These are phyloP conservation scores for Lamproptera curius DNA, from an alignment of 2,888 invertebrate genomes.

Conservation along the genomic window DNA sequence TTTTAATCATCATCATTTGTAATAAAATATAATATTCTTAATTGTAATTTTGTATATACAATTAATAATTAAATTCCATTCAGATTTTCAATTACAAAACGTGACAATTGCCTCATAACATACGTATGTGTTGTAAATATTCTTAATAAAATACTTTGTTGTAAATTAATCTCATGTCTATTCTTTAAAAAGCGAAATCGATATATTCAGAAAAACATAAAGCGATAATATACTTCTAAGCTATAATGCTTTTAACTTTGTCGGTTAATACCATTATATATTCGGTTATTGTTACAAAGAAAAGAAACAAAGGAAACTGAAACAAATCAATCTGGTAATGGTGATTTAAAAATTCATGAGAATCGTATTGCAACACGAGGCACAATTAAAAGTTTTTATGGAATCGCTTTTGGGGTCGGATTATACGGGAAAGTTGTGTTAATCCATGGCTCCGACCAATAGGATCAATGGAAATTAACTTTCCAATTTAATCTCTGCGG, in stretches of 20 bases:
- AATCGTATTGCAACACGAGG: slow-evolving; percentile 8
- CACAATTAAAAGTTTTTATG: slow-evolving; percentile 7
- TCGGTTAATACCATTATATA: background rate
- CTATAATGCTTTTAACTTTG: background rate
- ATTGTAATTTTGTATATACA: background rate
- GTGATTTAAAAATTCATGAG: background rate
- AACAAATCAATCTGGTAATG: background rate
- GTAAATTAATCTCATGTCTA: background rate
- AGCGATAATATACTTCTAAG: background rate
- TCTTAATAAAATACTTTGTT: background rate
- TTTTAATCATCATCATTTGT: no score
- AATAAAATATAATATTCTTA: background rate
- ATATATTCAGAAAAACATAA: background rate
- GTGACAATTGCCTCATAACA: no score
- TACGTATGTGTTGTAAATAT: no score
- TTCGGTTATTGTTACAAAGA: background rate
- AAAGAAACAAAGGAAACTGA: background rate
- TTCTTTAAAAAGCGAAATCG: background rate
- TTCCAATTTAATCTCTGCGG: slow-evolving; percentile 15
- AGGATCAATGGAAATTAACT: slow-evolving; percentile 18
- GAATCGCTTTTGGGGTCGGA: slow-evolving; percentile 11
- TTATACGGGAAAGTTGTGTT: slow-evolving; percentile 12
- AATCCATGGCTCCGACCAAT: slow-evolving; percentile 8
- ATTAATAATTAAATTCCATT: background rate
- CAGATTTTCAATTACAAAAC: no score